Evolutionary conservation across 2,113 vertebrate species (phyloP).

Genomic region (Ranitomeya variabilis): DNA sequence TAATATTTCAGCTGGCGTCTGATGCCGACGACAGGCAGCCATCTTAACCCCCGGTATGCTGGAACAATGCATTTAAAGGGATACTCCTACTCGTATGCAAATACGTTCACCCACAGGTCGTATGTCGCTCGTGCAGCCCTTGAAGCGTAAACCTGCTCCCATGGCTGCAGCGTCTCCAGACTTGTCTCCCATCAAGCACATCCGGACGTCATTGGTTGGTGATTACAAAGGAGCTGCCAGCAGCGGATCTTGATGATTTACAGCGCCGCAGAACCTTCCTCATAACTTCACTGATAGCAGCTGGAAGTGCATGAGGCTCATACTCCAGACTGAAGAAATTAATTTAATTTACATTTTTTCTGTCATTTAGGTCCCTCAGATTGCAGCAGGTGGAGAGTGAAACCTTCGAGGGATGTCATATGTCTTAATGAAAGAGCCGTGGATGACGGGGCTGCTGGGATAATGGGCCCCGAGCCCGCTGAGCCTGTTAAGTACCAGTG

Average conservation of each 20-base stretch:
- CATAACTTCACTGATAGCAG: too few species aligned
- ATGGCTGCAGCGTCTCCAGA: too few species aligned
- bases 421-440: slow-evolving; percentile 22
- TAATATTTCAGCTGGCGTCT: slow-evolving; percentile 9
- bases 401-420: background rate
- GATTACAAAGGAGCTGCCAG: background rate
- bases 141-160: too few species aligned
- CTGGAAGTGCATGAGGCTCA: too few species aligned
- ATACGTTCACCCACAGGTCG: too few species aligned
- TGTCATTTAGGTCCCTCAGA: background rate
- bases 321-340: too few species aligned
- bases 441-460: background rate
- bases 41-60: background rate
- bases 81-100: too few species aligned
- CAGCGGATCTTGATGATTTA: background rate
- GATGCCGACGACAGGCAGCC: background rate
- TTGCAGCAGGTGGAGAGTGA: slow-evolving; percentile 31
- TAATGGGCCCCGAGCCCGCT: slow-evolving; percentile 15
- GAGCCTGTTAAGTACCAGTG: slow-evolving; percentile 65
- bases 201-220: too few species aligned
- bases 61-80: background rate
- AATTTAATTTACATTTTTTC: too few species aligned
- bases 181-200: too few species aligned
- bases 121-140: too few species aligned
- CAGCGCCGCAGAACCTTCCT: too few species aligned